A percentile compares a stretch with the other conserved stretches of the same genome.
phyloP scores from a whole-genome alignment of 2,113 vertebrate genomes.

The Bos javanicus region DNA sequence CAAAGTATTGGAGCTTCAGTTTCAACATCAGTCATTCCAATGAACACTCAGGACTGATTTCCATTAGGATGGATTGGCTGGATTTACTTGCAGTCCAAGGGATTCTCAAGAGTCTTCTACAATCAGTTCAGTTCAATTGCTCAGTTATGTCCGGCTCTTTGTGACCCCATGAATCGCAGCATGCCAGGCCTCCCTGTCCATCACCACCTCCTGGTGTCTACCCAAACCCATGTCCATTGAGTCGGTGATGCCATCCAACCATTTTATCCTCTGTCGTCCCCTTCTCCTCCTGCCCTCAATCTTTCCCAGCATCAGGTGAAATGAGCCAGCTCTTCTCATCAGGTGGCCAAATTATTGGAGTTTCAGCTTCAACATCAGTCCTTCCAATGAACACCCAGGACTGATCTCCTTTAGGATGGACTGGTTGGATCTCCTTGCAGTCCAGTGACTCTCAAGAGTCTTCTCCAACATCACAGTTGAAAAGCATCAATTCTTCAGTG shows the following conservation, averaged over 20 bases:
- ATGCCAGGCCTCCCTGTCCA: neutral
- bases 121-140: no score
- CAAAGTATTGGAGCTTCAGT: no score
- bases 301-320: neutral
- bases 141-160: no score
- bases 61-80: no score
- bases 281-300: neutral
- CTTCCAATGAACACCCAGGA: neutral
- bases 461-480: neutral
- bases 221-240: neutral
- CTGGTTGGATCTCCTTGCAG: neutral
- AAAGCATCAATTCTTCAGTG: fast-evolving
- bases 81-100: no score
- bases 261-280: fast-evolving
- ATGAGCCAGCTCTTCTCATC: neutral
- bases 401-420: neutral
- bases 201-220: neutral
- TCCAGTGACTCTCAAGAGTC: neutral
- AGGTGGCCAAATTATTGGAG: neutral
- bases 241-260: neutral
- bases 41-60: no score
- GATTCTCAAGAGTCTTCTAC: no score
- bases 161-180: neutral
- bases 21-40: no score
- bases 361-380: neutral